A percentile compares a stretch with the other conserved stretches of the same genome.
phyloP scores from a whole-genome alignment of 1,140 invertebrate species.

The Pseudomyrmex gracilis region DNA sequence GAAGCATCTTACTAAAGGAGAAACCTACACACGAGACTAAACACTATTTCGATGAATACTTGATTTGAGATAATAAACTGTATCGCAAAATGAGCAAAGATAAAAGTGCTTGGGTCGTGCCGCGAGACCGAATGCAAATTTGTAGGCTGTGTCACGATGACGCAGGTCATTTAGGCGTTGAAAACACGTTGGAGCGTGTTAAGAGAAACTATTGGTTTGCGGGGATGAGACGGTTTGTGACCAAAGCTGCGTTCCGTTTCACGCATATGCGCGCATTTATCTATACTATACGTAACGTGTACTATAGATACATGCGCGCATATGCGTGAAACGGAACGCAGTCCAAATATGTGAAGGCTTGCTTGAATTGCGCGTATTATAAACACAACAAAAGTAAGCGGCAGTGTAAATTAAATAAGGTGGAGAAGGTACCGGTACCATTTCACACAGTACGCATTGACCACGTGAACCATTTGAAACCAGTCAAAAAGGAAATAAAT shows the following conservation, averaged over 20 bases:
- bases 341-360: too few relatives aligned
- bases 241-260: slow-evolving; percentile 53
- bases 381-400: slow-evolving; percentile 52
- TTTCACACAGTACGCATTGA: slow-evolving; percentile 75
- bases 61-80: not conserved
- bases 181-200: slow-evolving; percentile 54
- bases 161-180: not conserved
- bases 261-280: too few relatives aligned
- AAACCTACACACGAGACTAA: not conserved
- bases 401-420: slow-evolving; percentile 58
- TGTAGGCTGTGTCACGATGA: not conserved
- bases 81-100: not conserved
- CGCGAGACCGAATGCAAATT: not conserved
- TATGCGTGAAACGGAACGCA: too few relatives aligned
- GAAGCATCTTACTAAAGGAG: not conserved
- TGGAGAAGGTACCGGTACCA: slow-evolving; percentile 68
- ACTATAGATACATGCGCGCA: too few relatives aligned
- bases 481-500: slow-evolving; percentile 43
- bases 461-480: slow-evolving; percentile 78
- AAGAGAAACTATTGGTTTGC: slow-evolving; percentile 73
- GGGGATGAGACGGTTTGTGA: slow-evolving; percentile 68
- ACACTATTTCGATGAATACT: not conserved
- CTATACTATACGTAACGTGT: slow-evolving; percentile 65
- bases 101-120: not conserved
- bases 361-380: too few relatives aligned